Percentiles rank a stretch among this genome's conserved stretches.
Evolutionary conservation across 2,113 vertebrate genomes (phyloP).

Genomic region (Triplophysa tibetana): DNA sequence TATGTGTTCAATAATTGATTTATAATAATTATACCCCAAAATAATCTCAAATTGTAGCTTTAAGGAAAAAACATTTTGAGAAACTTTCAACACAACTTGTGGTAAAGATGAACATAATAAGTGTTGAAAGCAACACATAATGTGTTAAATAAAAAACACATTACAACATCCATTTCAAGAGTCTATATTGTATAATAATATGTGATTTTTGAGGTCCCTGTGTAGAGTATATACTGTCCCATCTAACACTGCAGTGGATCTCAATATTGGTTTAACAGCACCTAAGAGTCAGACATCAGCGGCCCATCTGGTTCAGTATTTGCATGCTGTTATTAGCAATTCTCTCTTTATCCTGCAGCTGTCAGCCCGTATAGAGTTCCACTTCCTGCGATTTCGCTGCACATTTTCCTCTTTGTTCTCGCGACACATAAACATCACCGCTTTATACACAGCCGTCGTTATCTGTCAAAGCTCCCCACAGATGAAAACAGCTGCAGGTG

Average conservation of each 20-base stretch:
- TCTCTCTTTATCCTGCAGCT: conserved; percentile 31
- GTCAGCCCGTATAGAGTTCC: conserved; percentile 35
- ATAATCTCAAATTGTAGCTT: too few species aligned
- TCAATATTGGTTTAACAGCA: conserved; percentile 23
- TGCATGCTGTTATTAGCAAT: conserved; percentile 48
- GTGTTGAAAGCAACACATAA: too few species aligned
- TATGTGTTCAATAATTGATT: too few species aligned
- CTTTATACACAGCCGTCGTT: not conserved
- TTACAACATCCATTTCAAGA: too few species aligned
- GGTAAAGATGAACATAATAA: too few species aligned
- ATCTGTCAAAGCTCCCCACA: not conserved
- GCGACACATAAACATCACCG: not conserved
- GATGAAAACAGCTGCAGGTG: conserved; percentile 26
- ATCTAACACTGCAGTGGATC: not conserved
- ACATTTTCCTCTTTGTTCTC: conserved; percentile 33
- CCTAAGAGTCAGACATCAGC: conserved; percentile 24
- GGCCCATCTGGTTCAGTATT: conserved; percentile 28
- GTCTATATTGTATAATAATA: too few species aligned
- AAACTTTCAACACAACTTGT: too few species aligned
- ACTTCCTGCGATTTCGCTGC: conserved; percentile 45
- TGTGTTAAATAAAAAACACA: too few species aligned
- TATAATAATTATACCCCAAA: too few species aligned
- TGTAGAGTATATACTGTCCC: not conserved
- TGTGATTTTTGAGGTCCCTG: not conserved
- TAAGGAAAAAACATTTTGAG: too few species aligned